Evolutionary conservation across 2,113 vertebrate genomes (phyloP).

Genomic region (Patagioenas fasciata): DNA sequence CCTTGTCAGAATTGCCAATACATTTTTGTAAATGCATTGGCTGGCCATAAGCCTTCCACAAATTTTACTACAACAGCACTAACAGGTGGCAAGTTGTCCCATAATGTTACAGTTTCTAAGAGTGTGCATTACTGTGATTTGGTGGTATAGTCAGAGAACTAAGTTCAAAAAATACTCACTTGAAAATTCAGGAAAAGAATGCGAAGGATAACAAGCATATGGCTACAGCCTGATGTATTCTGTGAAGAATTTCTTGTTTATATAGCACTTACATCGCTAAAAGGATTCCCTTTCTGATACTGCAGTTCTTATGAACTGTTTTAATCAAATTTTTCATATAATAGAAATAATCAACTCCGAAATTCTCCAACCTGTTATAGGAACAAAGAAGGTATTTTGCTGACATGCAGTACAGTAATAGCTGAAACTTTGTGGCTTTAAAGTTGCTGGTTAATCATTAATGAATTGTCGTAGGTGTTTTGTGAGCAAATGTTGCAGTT

Average conservation of each 20-base stretch:
- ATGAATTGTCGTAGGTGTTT: background rate
- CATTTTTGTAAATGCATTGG: fast-evolving
- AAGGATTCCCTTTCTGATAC: background rate
- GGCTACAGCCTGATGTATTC: background rate
- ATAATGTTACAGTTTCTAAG: background rate
- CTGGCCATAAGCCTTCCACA: background rate
- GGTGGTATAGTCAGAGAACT: background rate
- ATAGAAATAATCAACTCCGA: background rate
- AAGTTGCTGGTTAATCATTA: background rate
- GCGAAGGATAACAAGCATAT: background rate
- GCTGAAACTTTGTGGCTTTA: background rate
- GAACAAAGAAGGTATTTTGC: background rate
- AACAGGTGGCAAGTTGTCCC: background rate
- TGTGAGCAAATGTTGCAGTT: background rate
- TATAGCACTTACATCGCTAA: background rate
- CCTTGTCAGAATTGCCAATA: background rate
- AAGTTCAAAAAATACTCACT: background rate
- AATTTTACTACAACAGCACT: background rate
- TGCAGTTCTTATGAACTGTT: background rate
- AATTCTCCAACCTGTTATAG: background rate
- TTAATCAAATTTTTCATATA: background rate
- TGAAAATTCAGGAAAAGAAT: background rate
- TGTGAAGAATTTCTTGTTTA: background rate
- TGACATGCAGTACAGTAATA: background rate
- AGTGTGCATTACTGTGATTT: background rate